Evolutionary conservation across 2,113 vertebrate species (phyloP).

Genomic region (Marmota monax): DNA sequence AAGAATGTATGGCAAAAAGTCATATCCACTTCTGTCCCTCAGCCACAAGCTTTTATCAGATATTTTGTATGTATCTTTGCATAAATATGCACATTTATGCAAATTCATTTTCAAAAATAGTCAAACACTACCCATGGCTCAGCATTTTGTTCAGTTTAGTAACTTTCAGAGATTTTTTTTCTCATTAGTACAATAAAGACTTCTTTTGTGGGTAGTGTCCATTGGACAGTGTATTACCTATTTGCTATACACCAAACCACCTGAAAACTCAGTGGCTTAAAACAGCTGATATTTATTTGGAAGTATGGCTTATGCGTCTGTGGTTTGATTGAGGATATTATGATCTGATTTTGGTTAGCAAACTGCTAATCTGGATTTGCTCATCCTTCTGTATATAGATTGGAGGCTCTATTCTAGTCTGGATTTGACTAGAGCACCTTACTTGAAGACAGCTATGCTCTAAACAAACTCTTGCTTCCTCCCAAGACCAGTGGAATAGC

Average conservation of each 20-base stretch:
- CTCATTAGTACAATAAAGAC: not conserved
- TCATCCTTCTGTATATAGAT: not conserved
- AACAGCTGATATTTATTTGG: not conserved
- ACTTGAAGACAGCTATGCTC: not conserved
- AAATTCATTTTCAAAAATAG: conserved; percentile 39
- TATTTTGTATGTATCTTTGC: not conserved
- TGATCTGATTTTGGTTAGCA: not conserved
- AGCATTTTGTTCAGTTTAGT: conserved; percentile 21
- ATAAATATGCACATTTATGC: not conserved
- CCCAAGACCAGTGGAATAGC: not conserved
- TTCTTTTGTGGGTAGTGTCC: not conserved
- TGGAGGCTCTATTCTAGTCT: not conserved
- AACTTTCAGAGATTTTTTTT: not conserved
- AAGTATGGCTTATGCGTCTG: not conserved
- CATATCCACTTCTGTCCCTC: not conserved
- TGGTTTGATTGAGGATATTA: not conserved
- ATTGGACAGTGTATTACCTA: not conserved
- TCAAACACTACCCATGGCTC: not conserved
- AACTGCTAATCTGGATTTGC: not conserved
- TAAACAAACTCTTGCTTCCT: not conserved
- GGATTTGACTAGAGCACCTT: not conserved
- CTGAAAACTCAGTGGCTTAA: conserved; percentile 22
- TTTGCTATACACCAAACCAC: not conserved
- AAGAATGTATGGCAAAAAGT: not conserved
- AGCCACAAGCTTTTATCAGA: conserved; percentile 5